Base-by-base conservation (phyloP, 2,113 vertebrate species). In the Neolamprologus caudopunctatus region DNA sequence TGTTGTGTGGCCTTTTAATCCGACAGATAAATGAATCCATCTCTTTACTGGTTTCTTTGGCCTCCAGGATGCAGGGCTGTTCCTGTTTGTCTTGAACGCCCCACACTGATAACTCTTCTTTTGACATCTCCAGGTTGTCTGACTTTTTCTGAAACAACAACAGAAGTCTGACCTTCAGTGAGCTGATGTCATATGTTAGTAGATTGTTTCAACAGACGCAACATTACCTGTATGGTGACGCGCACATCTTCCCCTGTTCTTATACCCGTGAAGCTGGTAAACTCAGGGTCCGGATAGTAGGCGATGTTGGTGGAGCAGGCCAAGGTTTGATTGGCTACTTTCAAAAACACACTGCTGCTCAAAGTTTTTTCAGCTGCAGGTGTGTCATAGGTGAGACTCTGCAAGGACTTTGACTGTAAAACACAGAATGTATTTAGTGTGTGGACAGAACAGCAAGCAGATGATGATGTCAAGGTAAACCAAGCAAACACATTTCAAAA, bases 121-220 rank as follows among this genome's bases (percentile, higher is more conserved):
- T 26, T 19, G 57, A 96, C 88, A 99, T 96, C 80, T 95, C 92
- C 91, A 99, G 96, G 17, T 93, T 88, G 91, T 99, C 98, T 1
- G 94, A 95, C 89, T 92, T 96, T 97, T 98, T 99, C 98, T 99
- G 87, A 28, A 93, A 83, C 55, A 5, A 91, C 79, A 89, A 75
- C 24, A 45, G 68, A 73, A 45, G 37, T 26, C 21, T 17, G 66
- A 71, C 12, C 21, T 26, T 45, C 1, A 45, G 13, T 45, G 21
- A 73, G 24, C 9, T 47, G 21, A 45, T n/a, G 9, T 40, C 21
- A 31, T 4, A 7, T 28, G 3, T 54, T 19, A 40, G 33, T 16
- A 7, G 11, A 42, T 24, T 71, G 40, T 6, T 16, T 4, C 12
- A 61, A 26, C 14, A 58, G n/a, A 3, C 0, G 8, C 4, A 17